Base-by-base conservation (phyloP, 2,888 invertebrate genomes). In the Blomia tropicalis region DNA sequence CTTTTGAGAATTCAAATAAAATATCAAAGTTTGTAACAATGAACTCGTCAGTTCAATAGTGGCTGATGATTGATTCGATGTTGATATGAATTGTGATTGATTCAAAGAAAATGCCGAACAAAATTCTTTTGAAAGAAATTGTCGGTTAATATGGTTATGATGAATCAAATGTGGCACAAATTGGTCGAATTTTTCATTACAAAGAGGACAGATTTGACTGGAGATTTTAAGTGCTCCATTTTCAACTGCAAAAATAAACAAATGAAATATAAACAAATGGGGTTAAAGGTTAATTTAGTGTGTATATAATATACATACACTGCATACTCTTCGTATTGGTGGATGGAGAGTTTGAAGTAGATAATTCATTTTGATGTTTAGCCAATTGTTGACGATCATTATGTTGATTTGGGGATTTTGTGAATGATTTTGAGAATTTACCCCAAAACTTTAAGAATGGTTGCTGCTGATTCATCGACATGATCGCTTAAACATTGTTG, bases 1-100 rank as follows among this genome's bases (percentile, higher is more conserved):
- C 51, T 47, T 47, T 7, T 47, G 51, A 47, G 51, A 47, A 11
- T 47, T 47, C 11, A 47, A n/a, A 47, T 47, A 47, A 27, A 47
- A 47, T 7, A 47, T 47, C 51, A 47, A 47, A 47, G 51, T 47
- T 27, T 47, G 51, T 11, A 47, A n/a, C 7, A n/a, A 47, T n/a
- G n/a, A n/a, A n/a, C n/a, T n/a, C n/a, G n/a, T n/a, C n/a, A n/a
- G n/a, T n/a, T n/a, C n/a, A n/a, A n/a, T n/a, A 14, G 51, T 25
- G 7, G 27, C 22, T 25, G 51, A 47, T n/a, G 51, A 27, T n/a
- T 11, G 7, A 25, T 7, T 47, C 22, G 7, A n/a, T 27, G 51
- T 11, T 25, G 51, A 47, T 7, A 19, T 19, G 22, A 47, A 27
- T 27, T 36, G 7, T 11, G 36, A 36, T n/a, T n/a, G n/a, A 36